A percentile compares a stretch with the other conserved stretches of the same genome.
phyloP scores from a whole-genome alignment of 2,888 invertebrate species.

The Didymodactylos carnosus region DNA sequence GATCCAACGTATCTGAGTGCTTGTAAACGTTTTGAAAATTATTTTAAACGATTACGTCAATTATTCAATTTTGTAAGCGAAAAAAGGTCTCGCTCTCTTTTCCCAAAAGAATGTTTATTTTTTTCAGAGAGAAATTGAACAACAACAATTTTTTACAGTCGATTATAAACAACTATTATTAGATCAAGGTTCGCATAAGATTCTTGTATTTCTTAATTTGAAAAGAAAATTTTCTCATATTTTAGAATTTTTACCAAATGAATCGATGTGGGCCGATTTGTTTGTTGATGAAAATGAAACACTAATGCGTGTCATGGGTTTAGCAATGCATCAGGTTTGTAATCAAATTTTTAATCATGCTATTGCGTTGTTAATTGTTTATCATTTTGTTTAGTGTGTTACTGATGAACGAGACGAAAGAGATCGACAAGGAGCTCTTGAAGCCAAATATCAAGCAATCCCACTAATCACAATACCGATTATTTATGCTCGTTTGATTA shows the following conservation, averaged over 20 bases:
- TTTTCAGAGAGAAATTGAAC: background rate
- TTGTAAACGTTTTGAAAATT: background rate
- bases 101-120: background rate
- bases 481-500: conserved; percentile 8
- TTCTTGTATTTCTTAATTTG: no score
- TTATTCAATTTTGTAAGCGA: background rate
- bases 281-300: background rate
- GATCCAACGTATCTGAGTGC: background rate
- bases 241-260: no score
- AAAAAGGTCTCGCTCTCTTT: no score
- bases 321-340: conserved; percentile 6
- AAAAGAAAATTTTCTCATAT: no score
- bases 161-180: background rate
- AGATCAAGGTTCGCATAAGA: background rate
- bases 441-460: background rate
- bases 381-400: background rate
- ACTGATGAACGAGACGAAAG: background rate
- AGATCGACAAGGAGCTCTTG: background rate
- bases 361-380: no score
- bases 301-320: background rate
- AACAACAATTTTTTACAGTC: background rate
- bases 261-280: background rate
- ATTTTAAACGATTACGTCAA: background rate
- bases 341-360: background rate
- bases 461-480: conserved; percentile 1